A percentile compares a stretch with the other conserved stretches of the same genome.
These are phyloP conservation scores for Pygathrix nemaeus DNA, from an alignment of 2,113 vertebrate genomes.

Conservation along the genomic window DNA sequence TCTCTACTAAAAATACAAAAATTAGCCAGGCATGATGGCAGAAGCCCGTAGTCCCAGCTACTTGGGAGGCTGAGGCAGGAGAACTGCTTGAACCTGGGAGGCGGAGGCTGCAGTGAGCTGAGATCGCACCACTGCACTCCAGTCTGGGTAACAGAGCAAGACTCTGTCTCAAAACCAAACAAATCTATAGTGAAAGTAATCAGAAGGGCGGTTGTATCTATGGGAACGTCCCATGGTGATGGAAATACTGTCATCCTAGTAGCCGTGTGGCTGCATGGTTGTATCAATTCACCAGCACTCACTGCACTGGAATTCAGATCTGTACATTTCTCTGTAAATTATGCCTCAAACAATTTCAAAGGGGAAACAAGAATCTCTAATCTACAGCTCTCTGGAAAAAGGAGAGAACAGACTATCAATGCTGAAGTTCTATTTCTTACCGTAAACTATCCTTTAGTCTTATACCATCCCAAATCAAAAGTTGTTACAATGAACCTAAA, in stretches of 20 bases:
- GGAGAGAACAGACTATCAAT: background rate
- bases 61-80: too few relatives aligned
- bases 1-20: too few relatives aligned
- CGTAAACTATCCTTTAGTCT: background rate
- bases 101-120: too few relatives aligned
- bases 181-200: fast-evolving
- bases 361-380: background rate
- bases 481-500: too few relatives aligned
- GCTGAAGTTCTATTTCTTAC: background rate
- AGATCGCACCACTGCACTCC: too few relatives aligned
- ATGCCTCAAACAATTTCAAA: too few relatives aligned
- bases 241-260: background rate
- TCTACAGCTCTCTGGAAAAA: too few relatives aligned
- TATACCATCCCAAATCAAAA: background rate
- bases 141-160: too few relatives aligned
- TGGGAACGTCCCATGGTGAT: fast-evolving
- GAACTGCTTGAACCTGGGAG: too few relatives aligned
- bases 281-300: fast-evolving
- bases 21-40: too few relatives aligned
- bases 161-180: too few relatives aligned
- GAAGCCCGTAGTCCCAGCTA: too few relatives aligned
- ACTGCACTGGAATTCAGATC: fast-evolving
- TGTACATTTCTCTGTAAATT: background rate
- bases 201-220: fast-evolving
- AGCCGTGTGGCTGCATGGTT: fast-evolving